Conservation (phyloP, 1,140 invertebrate species). For the Panagrolaimus sp. region DNA sequence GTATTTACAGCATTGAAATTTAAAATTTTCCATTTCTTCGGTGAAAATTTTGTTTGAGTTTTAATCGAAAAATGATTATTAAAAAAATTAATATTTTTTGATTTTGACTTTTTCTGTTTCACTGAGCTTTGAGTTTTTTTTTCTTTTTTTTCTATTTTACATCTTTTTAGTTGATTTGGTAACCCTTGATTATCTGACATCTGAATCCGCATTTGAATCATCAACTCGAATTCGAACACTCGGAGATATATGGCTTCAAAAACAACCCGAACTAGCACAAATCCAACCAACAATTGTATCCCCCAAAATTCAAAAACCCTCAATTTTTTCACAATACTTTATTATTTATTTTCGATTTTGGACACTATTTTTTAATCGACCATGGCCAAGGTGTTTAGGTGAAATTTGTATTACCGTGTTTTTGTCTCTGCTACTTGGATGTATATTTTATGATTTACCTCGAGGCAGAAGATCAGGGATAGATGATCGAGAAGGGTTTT, state of each 20-base stretch:
- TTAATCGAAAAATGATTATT: no score
- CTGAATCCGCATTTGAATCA: slow-evolving; percentile 85
- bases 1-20: slow-evolving; percentile 10
- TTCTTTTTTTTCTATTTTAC: no score
- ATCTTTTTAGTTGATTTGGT: slow-evolving; percentile 78
- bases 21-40: no score
- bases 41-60: no score
- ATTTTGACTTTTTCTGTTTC: no score
- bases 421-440: slow-evolving; percentile 32
- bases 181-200: slow-evolving; percentile 80
- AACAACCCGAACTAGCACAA: slow-evolving; percentile 18
- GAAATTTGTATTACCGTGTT: slow-evolving; percentile 27
- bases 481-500: slow-evolving; percentile 33
- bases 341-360: slow-evolving; percentile 9
- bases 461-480: slow-evolving; percentile 29
- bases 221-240: slow-evolving; percentile 82
- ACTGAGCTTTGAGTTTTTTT: no score
- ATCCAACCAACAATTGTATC: slow-evolving; percentile 22
- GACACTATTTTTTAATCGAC: not conserved
- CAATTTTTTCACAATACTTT: slow-evolving; percentile 9
- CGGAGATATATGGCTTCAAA: slow-evolving; percentile 66
- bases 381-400: not conserved
- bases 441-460: slow-evolving; percentile 33
- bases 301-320: slow-evolving; percentile 21
- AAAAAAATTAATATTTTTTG: no score